Evolutionary conservation across 2,113 vertebrate species (phyloP).

Genomic region (Daboia siamensis): DNA sequence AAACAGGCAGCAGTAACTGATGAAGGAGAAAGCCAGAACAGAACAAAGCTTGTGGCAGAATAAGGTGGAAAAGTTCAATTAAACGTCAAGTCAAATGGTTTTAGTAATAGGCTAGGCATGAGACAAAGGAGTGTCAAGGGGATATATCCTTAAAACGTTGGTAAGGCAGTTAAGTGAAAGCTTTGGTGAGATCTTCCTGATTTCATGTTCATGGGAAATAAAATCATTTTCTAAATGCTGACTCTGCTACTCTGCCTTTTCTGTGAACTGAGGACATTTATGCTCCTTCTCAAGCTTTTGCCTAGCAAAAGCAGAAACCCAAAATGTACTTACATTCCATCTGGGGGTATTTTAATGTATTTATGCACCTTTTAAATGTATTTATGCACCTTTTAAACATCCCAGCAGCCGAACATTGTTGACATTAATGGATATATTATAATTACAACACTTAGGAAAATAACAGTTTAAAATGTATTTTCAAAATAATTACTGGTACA

Average conservation of each 20-base stretch:
- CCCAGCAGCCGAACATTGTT: not conserved
- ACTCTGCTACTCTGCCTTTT: not conserved
- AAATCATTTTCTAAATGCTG: not conserved
- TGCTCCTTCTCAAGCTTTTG: not conserved
- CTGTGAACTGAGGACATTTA: not conserved
- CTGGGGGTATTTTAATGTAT: not conserved
- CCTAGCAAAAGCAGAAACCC: not conserved
- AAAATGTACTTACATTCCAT: not conserved
- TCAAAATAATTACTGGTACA: not conserved
- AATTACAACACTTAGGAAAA: not conserved
- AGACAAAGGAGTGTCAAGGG: not conserved
- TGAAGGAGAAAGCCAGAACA: not conserved
- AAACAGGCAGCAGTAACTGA: not conserved
- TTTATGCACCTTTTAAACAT: not conserved
- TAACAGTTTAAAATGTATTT: not conserved
- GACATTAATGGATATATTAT: not conserved
- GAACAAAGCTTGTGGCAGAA: not conserved
- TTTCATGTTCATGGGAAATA: not conserved
- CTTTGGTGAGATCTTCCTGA: not conserved
- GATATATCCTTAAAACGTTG: not conserved
- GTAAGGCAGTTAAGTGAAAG: not conserved
- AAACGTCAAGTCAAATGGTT: not conserved
- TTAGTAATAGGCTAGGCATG: not conserved
- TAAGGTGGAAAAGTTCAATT: not conserved
- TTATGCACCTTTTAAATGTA: not conserved